Evolutionary conservation across 2,797 vertebrate genomes (phyloP).

Genomic region (Aselliscus stoliczkanus): DNA sequence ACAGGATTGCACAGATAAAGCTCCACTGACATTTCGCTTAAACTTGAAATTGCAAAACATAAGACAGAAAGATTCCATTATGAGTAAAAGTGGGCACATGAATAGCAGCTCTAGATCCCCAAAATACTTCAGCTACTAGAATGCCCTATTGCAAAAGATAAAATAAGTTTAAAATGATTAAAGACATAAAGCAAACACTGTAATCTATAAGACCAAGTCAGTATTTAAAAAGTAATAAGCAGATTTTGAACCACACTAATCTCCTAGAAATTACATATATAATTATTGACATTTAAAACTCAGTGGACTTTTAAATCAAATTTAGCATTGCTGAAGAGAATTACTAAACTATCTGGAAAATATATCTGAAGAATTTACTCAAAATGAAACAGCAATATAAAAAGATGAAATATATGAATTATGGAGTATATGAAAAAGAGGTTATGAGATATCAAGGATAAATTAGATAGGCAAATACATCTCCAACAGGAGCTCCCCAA

Average conservation of each 20-base stretch:
- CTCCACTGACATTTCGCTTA: neutral
- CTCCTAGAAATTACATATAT: constrained; percentile 48
- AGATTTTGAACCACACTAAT: constrained; percentile 18
- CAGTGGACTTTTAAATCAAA: constrained; percentile 47
- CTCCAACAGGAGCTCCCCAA: constrained; percentile 34
- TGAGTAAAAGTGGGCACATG: neutral
- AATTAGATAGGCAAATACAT: constrained; percentile 52
- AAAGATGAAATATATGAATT: constrained; percentile 59
- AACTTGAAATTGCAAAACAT: neutral
- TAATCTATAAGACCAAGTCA: neutral
- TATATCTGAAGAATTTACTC: constrained; percentile 55
- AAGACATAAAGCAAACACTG: constrained; percentile 15
- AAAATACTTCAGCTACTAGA: neutral
- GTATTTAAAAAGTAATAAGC: constrained; percentile 36
- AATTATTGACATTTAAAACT: constrained; percentile 55
- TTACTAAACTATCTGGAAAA: constrained; percentile 30
- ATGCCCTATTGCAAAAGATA: neutral
- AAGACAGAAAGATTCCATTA: neutral
- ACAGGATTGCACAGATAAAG: neutral
- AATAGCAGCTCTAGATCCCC: neutral
- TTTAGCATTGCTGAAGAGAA: constrained; percentile 55
- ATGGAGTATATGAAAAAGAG: constrained; percentile 46
- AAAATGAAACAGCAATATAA: constrained; percentile 61
- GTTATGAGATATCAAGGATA: constrained; percentile 31
- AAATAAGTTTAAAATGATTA: constrained; percentile 33